Evolutionary conservation across 2,113 vertebrate species (phyloP).

Genomic region (Cricetomys ansorgei): DNA sequence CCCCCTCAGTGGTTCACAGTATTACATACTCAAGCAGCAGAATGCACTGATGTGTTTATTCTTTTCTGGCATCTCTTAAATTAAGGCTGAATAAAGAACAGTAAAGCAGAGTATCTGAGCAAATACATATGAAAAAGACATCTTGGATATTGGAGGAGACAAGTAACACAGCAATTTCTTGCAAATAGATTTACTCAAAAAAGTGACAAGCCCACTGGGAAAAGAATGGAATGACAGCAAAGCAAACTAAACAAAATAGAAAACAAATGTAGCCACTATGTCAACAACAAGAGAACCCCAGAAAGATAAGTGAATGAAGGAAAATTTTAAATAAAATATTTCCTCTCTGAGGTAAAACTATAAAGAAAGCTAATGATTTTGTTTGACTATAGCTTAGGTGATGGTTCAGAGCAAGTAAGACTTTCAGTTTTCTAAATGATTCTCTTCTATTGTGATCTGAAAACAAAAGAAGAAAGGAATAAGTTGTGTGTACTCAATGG

Average conservation of each 20-base stretch:
- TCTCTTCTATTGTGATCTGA: background rate
- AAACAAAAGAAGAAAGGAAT: constrained; percentile 33
- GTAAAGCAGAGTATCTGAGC: constrained; percentile 78
- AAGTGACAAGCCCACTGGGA: constrained; percentile 9
- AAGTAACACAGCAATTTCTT: constrained; percentile 27
- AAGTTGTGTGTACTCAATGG: background rate
- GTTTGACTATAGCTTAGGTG: background rate
- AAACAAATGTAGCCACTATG: background rate
- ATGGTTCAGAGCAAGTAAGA: background rate
- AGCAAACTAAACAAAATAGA: background rate
- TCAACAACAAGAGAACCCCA: background rate
- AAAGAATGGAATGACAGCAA: constrained; percentile 41
- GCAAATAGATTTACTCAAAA: background rate
- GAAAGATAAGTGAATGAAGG: background rate
- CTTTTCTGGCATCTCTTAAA: constrained; percentile 77
- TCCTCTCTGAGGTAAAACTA: background rate
- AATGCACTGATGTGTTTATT: constrained; percentile 34
- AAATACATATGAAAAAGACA: constrained; percentile 72
- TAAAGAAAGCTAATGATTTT: background rate
- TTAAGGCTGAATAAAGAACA: constrained; percentile 79
- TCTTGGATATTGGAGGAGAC: constrained; percentile 61
- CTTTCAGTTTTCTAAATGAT: background rate
- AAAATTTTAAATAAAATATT: background rate
- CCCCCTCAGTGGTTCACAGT: constrained; percentile 66
- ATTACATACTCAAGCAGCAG: constrained; percentile 13